Evolutionary conservation across 2,113 vertebrate species (phyloP), one percentile per base, ranked within the genome.

Genomic region (Psittacara wagleri): DNA sequence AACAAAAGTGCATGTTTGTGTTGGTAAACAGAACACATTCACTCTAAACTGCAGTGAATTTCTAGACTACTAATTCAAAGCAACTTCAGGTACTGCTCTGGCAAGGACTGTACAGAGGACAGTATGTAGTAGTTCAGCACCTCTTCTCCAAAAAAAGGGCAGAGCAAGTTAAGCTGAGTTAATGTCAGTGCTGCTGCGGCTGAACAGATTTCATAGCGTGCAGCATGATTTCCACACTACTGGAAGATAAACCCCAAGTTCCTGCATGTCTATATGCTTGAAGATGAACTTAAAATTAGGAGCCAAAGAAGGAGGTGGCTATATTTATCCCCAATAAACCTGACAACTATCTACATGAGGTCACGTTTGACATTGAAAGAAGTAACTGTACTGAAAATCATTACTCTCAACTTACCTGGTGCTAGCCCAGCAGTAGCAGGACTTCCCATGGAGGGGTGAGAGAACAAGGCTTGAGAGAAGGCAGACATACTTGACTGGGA

Each of bases 391-490:
- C 69, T 94, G 79, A 59, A 97, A 92, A 91, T 54, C 63, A 52
- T 88, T 81, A 69, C 46, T 96, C 74, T 94, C 79, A 88, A 68
- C 98, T 98, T 97, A 99, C 99, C 99, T 98, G 99, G 99, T 86
- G 98, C 98, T 94, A 99, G 98, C 55, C 98, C 99, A 94, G 99
- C 98, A 97, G 98, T 97, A 77, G 99, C 98, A 96, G 99, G 98
- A 97, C 98, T 97, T 98, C 99, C 98, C 97, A 99, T 97, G 95
- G 98, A 98, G 29, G 99, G 99, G 96, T 99, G 99, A 96, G 99
- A 98, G 93, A 99, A 99, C 87, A 99, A 97, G 68, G 99, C 99
- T 90, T 99, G 99, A 95, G 99, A 99, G 97, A 99, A 99, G 97
- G 99, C 98, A 97, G 98, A 99, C 96, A 99, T 98, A 95, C 97